Conservation (phyloP, 2,113 vertebrate genomes). For the Eublepharis macularius region DNA sequence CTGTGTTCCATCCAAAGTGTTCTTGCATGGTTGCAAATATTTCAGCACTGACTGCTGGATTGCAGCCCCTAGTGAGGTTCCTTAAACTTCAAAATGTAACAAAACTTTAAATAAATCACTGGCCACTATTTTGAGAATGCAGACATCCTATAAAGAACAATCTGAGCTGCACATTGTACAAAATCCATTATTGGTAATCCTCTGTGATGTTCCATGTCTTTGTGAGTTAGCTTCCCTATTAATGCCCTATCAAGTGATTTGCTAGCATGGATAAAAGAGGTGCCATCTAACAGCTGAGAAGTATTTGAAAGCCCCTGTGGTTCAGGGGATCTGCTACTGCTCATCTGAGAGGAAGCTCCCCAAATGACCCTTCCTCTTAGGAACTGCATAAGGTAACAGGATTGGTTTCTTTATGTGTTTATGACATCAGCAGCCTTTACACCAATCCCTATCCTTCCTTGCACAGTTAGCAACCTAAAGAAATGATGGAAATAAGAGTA, state of each 20-base stretch:
- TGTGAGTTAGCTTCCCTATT: no score
- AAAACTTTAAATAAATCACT: no score
- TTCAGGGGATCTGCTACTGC: no score
- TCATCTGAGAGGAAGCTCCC: no score
- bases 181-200: background rate
- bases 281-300: no score
- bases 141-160: background rate
- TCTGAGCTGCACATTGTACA: background rate
- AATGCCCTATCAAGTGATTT: no score
- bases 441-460: background rate
- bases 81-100: no score
- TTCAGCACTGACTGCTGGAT: background rate
- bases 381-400: background rate
- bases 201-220: no score
- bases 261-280: background rate
- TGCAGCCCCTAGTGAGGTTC: background rate
- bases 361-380: no score
- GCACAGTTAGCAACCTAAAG: background rate
- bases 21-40: background rate
- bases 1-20: background rate
- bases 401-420: background rate
- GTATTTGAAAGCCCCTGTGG: no score
- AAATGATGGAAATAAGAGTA: background rate
- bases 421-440: background rate
- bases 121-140: background rate